A percentile compares a stretch with the other conserved stretches of the same genome.
Evolutionary conservation across 2,113 vertebrate genomes (phyloP).

Genomic region (Salvelinus alpinus): DNA sequence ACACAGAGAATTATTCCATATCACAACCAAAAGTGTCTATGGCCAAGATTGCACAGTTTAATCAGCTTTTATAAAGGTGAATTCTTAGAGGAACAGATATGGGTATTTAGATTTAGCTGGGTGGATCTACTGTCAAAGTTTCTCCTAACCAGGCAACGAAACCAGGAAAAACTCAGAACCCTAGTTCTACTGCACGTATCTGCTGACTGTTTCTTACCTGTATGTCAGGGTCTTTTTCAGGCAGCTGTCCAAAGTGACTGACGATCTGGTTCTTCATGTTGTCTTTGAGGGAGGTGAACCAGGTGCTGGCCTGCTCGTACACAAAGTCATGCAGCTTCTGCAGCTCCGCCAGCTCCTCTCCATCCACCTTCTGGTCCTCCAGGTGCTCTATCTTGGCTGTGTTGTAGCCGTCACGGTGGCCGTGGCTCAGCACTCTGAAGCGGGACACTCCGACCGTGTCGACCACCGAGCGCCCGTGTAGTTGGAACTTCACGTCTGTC

Average conservation of each 20-base stretch:
- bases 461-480: conserved; percentile 87
- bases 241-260: conserved; percentile 89
- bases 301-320: conserved; percentile 86
- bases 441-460: conserved; percentile 85
- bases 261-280: conserved; percentile 90
- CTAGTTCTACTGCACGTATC: no score
- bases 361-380: conserved; percentile 89
- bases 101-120: background rate
- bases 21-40: no score
- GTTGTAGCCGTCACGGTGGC: conserved; percentile 90
- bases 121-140: background rate
- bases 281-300: conserved; percentile 93
- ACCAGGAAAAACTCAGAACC: no score
- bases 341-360: conserved; percentile 83
- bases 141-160: background rate
- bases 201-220: conserved; percentile 71
- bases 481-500: conserved; percentile 89
- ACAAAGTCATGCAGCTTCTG: conserved; percentile 82
- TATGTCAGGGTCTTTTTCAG: conserved; percentile 84
- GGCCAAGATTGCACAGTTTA: no score
- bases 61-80: no score
- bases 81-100: background rate
- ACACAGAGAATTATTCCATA: no score
- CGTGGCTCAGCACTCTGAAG: conserved; percentile 87
- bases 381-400: conserved; percentile 92